phyloP scores from a whole-genome alignment of 1,140 invertebrate species.

The Chelonus insularis region DNA sequence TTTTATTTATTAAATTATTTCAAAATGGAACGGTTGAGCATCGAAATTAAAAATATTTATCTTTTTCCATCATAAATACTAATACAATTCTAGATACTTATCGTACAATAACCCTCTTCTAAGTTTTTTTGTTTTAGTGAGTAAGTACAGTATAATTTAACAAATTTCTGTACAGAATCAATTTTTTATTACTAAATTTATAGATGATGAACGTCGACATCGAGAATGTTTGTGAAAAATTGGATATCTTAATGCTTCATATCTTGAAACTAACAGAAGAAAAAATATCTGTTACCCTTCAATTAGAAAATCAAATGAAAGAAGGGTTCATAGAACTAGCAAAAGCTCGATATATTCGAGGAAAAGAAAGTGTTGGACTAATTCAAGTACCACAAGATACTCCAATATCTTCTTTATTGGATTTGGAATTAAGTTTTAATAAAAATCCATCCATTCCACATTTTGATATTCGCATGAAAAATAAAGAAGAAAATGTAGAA shows the following conservation, averaged over 20 bases:
- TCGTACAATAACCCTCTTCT: too few species aligned
- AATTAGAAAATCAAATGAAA: constrained; percentile 67
- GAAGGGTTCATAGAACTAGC: constrained; percentile 70
- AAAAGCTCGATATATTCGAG: constrained; percentile 73
- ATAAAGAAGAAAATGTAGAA: constrained; percentile 43
- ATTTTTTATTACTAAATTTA: too few species aligned
- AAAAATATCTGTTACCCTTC: constrained; percentile 65
- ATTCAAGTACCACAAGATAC: constrained; percentile 68
- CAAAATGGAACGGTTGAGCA: too few species aligned
- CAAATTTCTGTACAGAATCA: too few species aligned
- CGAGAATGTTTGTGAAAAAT: constrained; percentile 60
- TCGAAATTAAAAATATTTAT: too few species aligned
- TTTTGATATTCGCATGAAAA: constrained; percentile 54
- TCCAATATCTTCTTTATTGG: constrained; percentile 51
- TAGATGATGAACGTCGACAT: too few species aligned
- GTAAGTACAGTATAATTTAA: too few species aligned
- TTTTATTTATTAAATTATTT: too few species aligned
- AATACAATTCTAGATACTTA: too few species aligned
- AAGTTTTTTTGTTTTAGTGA: too few species aligned
- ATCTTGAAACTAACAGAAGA: constrained; percentile 71
- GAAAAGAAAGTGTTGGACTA: constrained; percentile 68
- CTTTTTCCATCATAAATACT: too few species aligned
- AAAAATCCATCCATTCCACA: constrained; percentile 32
- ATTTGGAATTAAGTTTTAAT: constrained; percentile 62
- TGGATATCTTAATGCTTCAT: constrained; percentile 67